A percentile compares a stretch with the other conserved stretches of the same genome.
Evolutionary conservation across 2,113 vertebrate genomes (phyloP).

Genomic region (Butorides virescens): DNA sequence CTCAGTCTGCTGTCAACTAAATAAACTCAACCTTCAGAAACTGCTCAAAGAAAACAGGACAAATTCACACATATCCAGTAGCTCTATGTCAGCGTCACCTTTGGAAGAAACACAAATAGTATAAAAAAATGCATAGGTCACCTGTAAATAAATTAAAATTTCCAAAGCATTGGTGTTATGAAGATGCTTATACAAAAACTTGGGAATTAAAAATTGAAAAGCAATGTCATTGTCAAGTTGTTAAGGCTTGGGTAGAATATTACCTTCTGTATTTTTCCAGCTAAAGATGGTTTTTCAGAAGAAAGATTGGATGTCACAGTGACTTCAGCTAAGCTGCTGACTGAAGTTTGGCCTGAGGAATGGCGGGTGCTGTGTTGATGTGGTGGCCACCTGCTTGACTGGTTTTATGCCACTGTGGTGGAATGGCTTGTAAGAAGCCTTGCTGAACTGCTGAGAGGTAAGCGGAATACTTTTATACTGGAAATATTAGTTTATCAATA

Average conservation of each 20-base stretch:
- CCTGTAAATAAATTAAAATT: not conserved
- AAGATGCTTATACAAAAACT: not conserved
- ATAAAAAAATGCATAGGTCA: not conserved
- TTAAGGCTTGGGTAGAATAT: not conserved
- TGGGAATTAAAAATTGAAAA: not conserved
- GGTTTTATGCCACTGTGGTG: not conserved
- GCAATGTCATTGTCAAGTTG: not conserved
- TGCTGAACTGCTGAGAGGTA: not conserved
- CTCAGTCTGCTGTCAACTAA: not conserved
- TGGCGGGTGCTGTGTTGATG: not conserved
- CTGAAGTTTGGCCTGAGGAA: not conserved
- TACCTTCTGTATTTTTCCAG: not conserved
- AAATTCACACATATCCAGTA: not conserved
- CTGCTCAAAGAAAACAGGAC: constrained; percentile 3
- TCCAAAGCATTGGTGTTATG: not conserved
- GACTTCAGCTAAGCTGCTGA: not conserved
- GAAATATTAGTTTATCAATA: not conserved
- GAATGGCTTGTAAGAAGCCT: not conserved
- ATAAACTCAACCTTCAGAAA: constrained; percentile 38
- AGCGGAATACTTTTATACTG: not conserved
- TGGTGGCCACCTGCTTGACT: not conserved
- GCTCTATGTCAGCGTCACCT: not conserved
- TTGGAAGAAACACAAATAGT: not conserved
- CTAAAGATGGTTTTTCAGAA: not conserved
- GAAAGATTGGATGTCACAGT: not conserved